Base-by-base conservation (phyloP, 2,888 invertebrate species). In the Gandaritis pyraliata region DNA sequence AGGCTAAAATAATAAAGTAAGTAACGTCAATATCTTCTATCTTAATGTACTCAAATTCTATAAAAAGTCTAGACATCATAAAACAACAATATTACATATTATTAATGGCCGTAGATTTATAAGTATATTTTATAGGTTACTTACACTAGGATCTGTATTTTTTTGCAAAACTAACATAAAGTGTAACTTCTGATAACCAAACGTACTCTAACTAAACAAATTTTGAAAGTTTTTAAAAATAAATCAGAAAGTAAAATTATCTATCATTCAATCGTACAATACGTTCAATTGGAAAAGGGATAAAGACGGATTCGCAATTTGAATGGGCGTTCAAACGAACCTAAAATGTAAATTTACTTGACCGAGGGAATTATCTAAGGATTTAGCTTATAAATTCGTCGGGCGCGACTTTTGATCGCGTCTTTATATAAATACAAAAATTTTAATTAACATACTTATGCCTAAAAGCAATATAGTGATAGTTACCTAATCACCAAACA, bases 311-410 rank as follows among this genome's bases (percentile, higher is more conserved):
- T 61, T 33, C 23, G 23, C 39, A 62, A 61, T 59, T 53, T 55
- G 54, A 53, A 60, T 36, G 57, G 36, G 52, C 43, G 46, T 64
- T 65, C 58, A 61, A 65, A 66, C 64, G 57, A 68, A 73, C 69
- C 65, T 66, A 68, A 78, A 80, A 80, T 80, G 75, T 73, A 79
- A 82, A 82, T 80, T 80, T 73, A 76, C 80, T 80, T 80, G 79
- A 76, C 80, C 78, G 70, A 65, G 48, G 58, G 66, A 75, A 77
- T 78, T 81, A 79, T 74, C 73, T 64, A 68, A 68, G 70, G 69
- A 69, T 69, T 66, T 38, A 7, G 53, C 15, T 11, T 3, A 38
- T 8, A 12, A 45, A 33, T 33, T 50, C 12, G 0, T 43, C 29
- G 18, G 43, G 30, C 43, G 51, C 63, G 49, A 33, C 39, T 39